phyloP scores from a whole-genome alignment of 1,140 invertebrate species.

The Pollicipes pollicipes region DNA sequence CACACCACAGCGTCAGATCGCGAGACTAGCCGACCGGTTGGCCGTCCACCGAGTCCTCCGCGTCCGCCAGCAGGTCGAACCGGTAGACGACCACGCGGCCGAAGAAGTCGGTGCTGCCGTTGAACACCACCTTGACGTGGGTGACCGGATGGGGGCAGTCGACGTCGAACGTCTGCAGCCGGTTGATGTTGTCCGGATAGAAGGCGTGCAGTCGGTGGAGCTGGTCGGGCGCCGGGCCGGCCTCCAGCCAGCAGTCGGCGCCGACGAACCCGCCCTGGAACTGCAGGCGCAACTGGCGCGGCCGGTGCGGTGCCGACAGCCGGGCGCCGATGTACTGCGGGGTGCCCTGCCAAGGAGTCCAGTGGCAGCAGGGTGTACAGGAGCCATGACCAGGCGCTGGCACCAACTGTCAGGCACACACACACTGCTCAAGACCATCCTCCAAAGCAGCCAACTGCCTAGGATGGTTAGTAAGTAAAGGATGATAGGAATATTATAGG shows the following conservation, averaged over 20 bases:
- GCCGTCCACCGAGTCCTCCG: not conserved
- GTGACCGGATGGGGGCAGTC: not conserved
- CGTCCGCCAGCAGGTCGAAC: slow-evolving; percentile 2
- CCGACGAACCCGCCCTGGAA: slow-evolving; percentile 34
- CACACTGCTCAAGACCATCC: too few relatives aligned
- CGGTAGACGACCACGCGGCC: slow-evolving; percentile 11
- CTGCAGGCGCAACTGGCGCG: slow-evolving; percentile 23
- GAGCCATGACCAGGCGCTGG: too few relatives aligned
- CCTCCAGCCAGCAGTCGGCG: slow-evolving; percentile 26
- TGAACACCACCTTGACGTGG: slow-evolving; percentile 10
- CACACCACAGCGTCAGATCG: too few relatives aligned
- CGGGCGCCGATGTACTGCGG: not conserved
- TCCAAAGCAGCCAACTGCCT: too few relatives aligned
- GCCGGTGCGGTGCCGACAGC: not conserved
- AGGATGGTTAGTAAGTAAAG: too few relatives aligned
- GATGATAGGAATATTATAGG: too few relatives aligned
- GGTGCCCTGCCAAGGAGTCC: not conserved
- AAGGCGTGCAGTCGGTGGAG: slow-evolving; percentile 17
- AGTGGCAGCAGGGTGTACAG: too few relatives aligned
- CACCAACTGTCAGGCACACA: too few relatives aligned
- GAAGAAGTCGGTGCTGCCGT: slow-evolving; percentile 13
- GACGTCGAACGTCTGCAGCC: slow-evolving; percentile 24
- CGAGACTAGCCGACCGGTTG: too few relatives aligned
- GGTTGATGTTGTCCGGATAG: slow-evolving; percentile 30
- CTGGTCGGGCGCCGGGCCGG: not conserved